Evolutionary conservation across 2,888 invertebrate species (phyloP).

Genomic region (Drosophila anomalata): DNA sequence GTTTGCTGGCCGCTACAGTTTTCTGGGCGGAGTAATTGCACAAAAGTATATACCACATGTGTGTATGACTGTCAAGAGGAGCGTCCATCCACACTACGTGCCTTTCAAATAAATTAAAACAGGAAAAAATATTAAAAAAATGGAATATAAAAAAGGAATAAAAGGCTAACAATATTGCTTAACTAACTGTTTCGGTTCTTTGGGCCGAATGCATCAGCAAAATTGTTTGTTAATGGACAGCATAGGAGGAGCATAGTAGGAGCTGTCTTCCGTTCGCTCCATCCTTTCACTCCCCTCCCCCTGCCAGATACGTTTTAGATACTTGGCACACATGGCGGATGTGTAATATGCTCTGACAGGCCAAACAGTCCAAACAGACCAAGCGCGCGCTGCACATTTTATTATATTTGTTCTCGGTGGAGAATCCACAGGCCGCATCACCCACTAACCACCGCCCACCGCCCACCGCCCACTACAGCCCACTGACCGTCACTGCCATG

Average conservation of each 20-base stretch:
- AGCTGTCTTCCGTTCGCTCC: slow-evolving; percentile 3
- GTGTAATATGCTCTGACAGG: slow-evolving; percentile 62
- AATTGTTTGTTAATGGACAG: slow-evolving; percentile 66
- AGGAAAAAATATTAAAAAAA: slow-evolving; percentile 61
- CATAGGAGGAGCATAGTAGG: slow-evolving; percentile 8
- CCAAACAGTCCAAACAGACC: slow-evolving; percentile 44
- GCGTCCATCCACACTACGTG: slow-evolving; percentile 45
- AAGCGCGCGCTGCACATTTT: slow-evolving; percentile 40
- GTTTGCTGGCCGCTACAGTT: slow-evolving; percentile 50
- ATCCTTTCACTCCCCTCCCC: background rate
- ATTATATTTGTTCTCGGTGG: slow-evolving; percentile 41
- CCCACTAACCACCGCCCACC: background rate
- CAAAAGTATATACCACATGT: slow-evolving; percentile 4
- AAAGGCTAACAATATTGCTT: slow-evolving; percentile 12
- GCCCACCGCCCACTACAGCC: background rate
- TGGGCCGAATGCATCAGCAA: slow-evolving; percentile 61
- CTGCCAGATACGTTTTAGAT: slow-evolving; percentile 18
- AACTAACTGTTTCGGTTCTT: slow-evolving; percentile 18
- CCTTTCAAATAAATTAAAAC: slow-evolving; percentile 70
- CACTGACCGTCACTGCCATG: background rate
- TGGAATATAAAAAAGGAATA: background rate
- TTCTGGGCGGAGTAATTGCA: slow-evolving; percentile 65
- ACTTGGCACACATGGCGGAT: slow-evolving; percentile 72
- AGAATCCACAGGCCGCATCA: slow-evolving; percentile 18
- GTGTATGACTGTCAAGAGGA: slow-evolving; percentile 4